Base-by-base conservation (phyloP, 30 jellyfish, hydroid and myxozoan species). In the Cassiopea andromeda region DNA sequence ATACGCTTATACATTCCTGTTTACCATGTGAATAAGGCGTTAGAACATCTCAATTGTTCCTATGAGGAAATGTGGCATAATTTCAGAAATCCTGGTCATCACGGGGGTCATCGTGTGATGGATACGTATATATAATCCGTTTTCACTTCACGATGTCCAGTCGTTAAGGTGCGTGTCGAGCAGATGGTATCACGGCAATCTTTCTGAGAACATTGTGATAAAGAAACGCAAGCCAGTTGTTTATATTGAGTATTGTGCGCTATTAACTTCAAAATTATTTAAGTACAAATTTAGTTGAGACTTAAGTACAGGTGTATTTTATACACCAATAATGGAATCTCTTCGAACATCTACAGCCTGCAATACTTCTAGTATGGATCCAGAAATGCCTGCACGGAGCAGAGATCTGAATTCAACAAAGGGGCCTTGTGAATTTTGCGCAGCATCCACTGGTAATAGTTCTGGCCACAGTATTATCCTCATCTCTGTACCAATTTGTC, bases 401-500 rank as follows among this genome's bases (percentile, higher is more conserved):
- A 19, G 15, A 43, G 79, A 70, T 38, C 19, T 70, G 48, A 70
- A 70, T 70, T 19, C 79, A 19, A 70, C 14, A 70, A 43, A 70
- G 57, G 54, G 19, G 54, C 1, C 54, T 54, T 7, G 14, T 2
- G 38, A 16, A 2, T 5, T n/a, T 6, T 5, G 54, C 50, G 2
- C 1, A 12, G 79, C 54, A 70, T 1, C 15, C 1, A 54, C 17
- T 70, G 57, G 79, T 15, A 70, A 16, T 10, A 70, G 70, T 15
- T 78, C 90, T 43, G 69, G 78, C 60, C 90, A 71, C 69, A 78
- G 79, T 76, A 69, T 66, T 7, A 8, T 87, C 16, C 44, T 87
- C 45, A n/a, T 87, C 1, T 15, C 71, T 9, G 73, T 87, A 66
- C 94, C 94, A 1, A 77, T 80, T 80, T 71, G 89, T 12, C 78